These are phyloP conservation scores for Epizoanthus ramosus DNA, from an alignment of 92 coral and sea anemone genomes.

Conservation along the genomic window DNA sequence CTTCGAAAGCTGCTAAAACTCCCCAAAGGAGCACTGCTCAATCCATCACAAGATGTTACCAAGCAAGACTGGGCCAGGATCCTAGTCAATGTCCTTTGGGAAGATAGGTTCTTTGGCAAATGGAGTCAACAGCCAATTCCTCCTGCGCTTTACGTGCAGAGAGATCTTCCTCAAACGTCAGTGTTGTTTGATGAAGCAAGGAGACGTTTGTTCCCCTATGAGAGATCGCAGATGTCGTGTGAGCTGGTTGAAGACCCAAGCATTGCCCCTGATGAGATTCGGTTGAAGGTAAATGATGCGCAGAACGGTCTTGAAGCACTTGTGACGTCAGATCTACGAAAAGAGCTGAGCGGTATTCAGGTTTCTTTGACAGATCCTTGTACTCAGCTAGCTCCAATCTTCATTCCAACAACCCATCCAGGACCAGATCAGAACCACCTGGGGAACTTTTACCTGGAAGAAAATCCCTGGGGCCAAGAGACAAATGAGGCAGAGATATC, in stretches of 20 bases:
- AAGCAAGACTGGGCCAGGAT: conserved; percentile 49
- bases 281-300: conserved; percentile 28
- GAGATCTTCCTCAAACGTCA: background rate
- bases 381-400: conserved; percentile 54
- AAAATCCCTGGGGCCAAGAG: conserved; percentile 57
- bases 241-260: conserved; percentile 13
- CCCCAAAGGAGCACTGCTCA: conserved; percentile 11
- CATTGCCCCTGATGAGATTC: conserved; percentile 24
- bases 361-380: conserved; percentile 30
- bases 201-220: conserved; percentile 44
- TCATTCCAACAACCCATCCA: conserved; percentile 58
- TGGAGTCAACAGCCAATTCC: background rate
- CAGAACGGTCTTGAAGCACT: conserved; percentile 29
- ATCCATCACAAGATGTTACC: conserved; percentile 18
- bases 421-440: conserved; percentile 39
- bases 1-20: conserved; percentile 31
- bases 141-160: background rate
- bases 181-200: conserved; percentile 15
- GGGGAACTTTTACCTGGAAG: conserved; percentile 58
- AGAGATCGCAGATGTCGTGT: conserved; percentile 43
- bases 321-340: background rate
- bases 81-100: conserved; percentile 40
- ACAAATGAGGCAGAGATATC: background rate
- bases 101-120: conserved; percentile 2
- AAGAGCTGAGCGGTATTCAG: conserved; percentile 5